Percentiles rank a stretch among this genome's conserved stretches.
Conservation (phyloP, 2,888 invertebrate species). For the Drosophila bunnanda region DNA sequence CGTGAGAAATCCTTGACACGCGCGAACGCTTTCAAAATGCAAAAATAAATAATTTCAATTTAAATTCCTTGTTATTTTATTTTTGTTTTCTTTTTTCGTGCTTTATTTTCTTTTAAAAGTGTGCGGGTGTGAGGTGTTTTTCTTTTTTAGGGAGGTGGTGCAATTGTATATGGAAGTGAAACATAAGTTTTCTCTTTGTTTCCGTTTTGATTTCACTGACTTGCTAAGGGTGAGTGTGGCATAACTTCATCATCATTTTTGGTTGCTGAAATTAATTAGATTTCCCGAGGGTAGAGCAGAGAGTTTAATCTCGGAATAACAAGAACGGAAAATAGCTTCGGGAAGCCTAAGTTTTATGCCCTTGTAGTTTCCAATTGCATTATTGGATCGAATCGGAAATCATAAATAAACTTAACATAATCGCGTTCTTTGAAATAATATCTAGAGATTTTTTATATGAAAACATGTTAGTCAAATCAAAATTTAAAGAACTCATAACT, state of each 20-base stretch:
- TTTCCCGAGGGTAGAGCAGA: background rate
- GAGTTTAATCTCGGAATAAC: background rate
- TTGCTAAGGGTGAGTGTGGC: constrained; percentile 11
- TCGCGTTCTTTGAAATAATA: no score
- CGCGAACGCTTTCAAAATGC: constrained; percentile 77
- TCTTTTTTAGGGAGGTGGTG: constrained; percentile 17
- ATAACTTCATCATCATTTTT: constrained; percentile 15
- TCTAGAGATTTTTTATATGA: no score
- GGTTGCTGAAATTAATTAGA: constrained; percentile 44
- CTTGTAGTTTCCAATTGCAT: no score
- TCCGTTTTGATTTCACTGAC: constrained; percentile 55
- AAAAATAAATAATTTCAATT: constrained; percentile 82
- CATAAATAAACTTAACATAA: no score
- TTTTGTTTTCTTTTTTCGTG: constrained; percentile 34
- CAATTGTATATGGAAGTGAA: constrained; percentile 62
- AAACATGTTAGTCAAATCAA: no score
- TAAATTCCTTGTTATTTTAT: constrained; percentile 73
- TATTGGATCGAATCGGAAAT: no score
- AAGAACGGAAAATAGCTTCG: no score
- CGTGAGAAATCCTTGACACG: constrained; percentile 80
- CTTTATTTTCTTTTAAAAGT: constrained; percentile 30
- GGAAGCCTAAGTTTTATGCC: no score
- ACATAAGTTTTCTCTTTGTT: constrained; percentile 73
- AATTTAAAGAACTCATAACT: no score
- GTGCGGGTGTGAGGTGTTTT: constrained; percentile 4